Evolutionary conservation across 2,888 invertebrate species (phyloP), one percentile per base, ranked within the genome.

Genomic region (Noctua janthe): DNA sequence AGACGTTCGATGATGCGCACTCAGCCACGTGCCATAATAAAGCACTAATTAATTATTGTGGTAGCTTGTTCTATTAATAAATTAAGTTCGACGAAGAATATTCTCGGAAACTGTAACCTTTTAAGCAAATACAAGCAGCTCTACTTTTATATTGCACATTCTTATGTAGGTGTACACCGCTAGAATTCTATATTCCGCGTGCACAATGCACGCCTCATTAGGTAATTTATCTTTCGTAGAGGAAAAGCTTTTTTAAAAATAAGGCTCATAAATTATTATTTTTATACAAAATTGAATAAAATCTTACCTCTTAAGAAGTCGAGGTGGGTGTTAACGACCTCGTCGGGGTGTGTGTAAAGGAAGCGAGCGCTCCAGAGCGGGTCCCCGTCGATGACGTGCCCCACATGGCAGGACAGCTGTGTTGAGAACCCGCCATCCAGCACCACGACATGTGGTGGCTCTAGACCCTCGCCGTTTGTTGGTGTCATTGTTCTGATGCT

Each of bases 331-430:
- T 98, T 97, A 84, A 98, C 97, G 76, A 99, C 98, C 75, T 98
- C 98, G 23, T 98, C 97, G 5, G 98, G 98, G 94, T 99, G 97
- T 2, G 98, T 98, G 80, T 98, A 97, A 84, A 99, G 97, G 91
- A 98, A 98, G 81, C 98, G 97, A 10, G 99, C 98, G 91, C 98
- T 99, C 99, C 99, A 99, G 56, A 99, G 94, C 1, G 99, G 99
- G 94, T 99, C 99, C 0, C 98, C 98, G 93, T 99, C 98, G 80
- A 99, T 98, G 78, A 97, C 97, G 87, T 98, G 97, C 0, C 98
- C 98, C 39, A 98, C 98, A 94, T 98, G 98, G 74, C 98, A 98
- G 4, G 98, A 98, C 88, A 99, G 97, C 94, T 99, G 99, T 15
- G 98, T 98, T 20, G 98, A 98, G 94, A 99, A 98, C 7, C 99